Conservation (phyloP, 2,797 vertebrate genomes). For the Peromyscus eremicus region DNA sequence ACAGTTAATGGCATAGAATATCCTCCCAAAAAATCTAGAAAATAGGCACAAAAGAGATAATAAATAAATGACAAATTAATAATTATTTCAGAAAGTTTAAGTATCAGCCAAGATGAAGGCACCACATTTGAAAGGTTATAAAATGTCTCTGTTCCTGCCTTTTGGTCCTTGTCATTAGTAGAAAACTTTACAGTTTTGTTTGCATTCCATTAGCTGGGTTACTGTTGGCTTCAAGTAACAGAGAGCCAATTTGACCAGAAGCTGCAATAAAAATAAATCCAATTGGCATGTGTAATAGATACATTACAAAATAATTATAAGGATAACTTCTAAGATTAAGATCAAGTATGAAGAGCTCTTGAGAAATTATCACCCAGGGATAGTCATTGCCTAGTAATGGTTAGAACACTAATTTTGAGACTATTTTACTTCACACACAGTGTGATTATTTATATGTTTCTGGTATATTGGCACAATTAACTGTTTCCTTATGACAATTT, state of each 20-base stretch:
- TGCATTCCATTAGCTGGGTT: background rate
- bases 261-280: background rate
- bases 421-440: background rate
- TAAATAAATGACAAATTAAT: constrained; percentile 14
- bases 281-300: no score
- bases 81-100: background rate
- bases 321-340: background rate
- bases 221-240: background rate
- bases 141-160: background rate
- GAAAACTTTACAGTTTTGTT: background rate
- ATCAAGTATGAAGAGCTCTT: background rate
- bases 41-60: background rate
- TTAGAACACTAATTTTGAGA: background rate
- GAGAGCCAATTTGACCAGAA: background rate
- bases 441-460: background rate
- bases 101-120: background rate
- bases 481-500: background rate
- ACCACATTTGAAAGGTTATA: background rate
- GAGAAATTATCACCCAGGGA: background rate
- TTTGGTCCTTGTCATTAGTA: background rate
- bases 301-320: background rate
- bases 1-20: background rate
- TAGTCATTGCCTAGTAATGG: background rate
- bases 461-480: background rate
- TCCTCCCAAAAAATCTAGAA: background rate